Percentiles rank a stretch among this genome's conserved stretches.
phyloP scores from a whole-genome alignment of 2,113 vertebrate genomes.

The Turnix velox region DNA sequence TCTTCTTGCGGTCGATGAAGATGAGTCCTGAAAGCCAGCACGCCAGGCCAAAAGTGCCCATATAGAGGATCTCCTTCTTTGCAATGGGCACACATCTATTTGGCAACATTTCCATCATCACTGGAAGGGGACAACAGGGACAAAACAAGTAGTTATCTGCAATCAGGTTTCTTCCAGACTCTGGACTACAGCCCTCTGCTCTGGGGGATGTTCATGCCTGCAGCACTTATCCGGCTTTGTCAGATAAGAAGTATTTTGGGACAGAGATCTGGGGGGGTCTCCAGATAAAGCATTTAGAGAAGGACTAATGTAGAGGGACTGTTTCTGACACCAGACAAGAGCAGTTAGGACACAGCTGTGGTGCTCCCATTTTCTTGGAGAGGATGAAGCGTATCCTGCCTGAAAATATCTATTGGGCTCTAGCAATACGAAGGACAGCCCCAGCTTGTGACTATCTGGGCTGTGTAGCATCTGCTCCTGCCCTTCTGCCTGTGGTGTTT shows the following conservation, averaged over 20 bases:
- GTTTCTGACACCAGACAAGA: not conserved
- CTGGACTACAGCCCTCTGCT: not conserved
- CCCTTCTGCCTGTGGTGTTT: not conserved
- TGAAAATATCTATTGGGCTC: not conserved
- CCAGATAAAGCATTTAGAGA: not conserved
- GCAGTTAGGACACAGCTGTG: not conserved
- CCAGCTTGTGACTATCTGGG: not conserved
- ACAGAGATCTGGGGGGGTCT: not conserved
- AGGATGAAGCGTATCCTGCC: not conserved
- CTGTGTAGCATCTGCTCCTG: not conserved
- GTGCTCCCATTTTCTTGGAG: not conserved
- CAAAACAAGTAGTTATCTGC: not conserved
- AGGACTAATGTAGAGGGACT: not conserved
- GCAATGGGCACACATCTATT: slow-evolving; percentile 69
- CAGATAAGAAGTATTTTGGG: not conserved
- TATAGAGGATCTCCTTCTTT: slow-evolving; percentile 76
- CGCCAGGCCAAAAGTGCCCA: slow-evolving; percentile 71
- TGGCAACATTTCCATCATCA: slow-evolving; percentile 70
- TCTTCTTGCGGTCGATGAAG: slow-evolving; percentile 77
- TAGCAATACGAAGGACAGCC: not conserved
- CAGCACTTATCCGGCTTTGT: not conserved
- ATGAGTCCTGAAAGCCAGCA: slow-evolving; percentile 73
- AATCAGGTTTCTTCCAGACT: not conserved
- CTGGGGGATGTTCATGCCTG: not conserved
- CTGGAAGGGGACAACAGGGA: slow-evolving; percentile 22